Conservation (phyloP, 2,888 invertebrate genomes). For the Hydraecia micacea region DNA sequence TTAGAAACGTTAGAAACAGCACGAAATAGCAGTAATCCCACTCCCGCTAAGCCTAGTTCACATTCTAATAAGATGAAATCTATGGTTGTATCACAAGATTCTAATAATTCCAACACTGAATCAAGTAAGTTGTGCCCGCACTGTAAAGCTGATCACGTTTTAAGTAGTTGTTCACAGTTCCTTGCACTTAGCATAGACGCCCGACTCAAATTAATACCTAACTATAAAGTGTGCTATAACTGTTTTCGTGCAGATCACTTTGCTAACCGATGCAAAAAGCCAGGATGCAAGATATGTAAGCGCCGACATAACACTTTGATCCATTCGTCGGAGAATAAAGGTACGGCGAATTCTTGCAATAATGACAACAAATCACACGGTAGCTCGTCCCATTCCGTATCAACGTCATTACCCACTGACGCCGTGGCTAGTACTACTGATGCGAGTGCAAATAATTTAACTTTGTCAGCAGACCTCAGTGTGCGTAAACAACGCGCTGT, state of each 20-base stretch:
- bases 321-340: neutral
- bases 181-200: neutral
- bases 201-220: neutral
- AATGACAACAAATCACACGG: no score
- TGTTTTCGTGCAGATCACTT: neutral
- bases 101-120: neutral
- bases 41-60: neutral
- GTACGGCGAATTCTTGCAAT: neutral
- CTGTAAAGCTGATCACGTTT: neutral
- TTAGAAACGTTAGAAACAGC: neutral
- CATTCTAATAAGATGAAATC: neutral
- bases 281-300: conserved; percentile 1
- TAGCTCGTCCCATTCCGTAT: no score
- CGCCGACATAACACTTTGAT: neutral
- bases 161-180: neutral
- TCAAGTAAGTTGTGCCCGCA: neutral
- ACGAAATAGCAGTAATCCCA: neutral
- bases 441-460: no score
- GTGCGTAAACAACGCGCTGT: no score
- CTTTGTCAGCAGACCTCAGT: no score
- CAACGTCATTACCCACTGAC: no score
- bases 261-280: neutral
- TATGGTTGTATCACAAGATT: neutral
- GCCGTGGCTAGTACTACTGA: no score
- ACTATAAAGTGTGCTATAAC: neutral